Conservation (phyloP, 2,797 vertebrate species). For the Avahi laniger region DNA sequence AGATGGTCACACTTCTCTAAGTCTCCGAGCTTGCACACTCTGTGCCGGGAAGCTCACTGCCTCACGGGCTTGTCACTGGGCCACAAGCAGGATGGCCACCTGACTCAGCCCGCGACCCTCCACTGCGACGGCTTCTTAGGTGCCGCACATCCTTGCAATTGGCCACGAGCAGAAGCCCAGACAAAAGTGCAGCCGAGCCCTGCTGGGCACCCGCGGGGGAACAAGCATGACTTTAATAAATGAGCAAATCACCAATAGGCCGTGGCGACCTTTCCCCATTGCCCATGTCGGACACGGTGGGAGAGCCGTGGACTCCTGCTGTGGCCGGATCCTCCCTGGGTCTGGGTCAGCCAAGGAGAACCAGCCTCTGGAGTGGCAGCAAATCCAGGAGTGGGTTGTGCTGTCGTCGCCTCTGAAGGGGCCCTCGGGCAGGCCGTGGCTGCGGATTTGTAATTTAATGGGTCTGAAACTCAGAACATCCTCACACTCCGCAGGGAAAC, state of each 20-base stretch:
- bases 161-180: rapidly evolving
- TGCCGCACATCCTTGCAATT: rapidly evolving
- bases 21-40: neutral
- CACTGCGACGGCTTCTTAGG: neutral
- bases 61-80: no score
- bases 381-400: neutral
- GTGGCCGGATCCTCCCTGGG: neutral
- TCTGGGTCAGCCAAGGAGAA: rapidly evolving
- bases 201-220: neutral
- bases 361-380: rapidly evolving
- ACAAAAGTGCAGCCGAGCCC: rapidly evolving
- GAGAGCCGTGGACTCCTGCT: neutral
- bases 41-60: neutral
- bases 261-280: neutral
- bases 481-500: neutral
- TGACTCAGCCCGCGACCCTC: neutral
- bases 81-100: no score
- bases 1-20: neutral
- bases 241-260: neutral
- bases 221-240: neutral
- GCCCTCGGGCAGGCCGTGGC: neutral
- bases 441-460: neutral
- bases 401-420: neutral
- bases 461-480: neutral
- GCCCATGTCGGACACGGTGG: rapidly evolving